Evolutionary conservation across 1,140 invertebrate genomes (phyloP), one percentile per base, ranked within the genome.

Genomic region (Drusus annulatus): DNA sequence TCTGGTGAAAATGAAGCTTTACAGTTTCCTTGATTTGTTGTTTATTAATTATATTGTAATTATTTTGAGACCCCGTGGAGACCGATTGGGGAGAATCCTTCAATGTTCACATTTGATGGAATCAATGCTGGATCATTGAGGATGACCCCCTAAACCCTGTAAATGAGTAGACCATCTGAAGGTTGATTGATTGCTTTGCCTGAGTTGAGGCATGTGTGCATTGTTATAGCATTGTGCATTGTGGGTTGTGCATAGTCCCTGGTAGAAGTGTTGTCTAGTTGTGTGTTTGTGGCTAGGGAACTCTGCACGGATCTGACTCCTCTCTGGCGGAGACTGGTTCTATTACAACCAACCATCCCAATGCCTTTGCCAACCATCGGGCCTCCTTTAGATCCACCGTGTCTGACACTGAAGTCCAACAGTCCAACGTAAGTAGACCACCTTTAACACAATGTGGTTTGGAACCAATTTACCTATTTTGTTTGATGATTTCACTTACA

Each of bases 321-420:
- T 91, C 90, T 82, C 89, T 88, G 83, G 93, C 93, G 84, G 93
- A 94, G 85, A 92, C 93, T 84, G 94, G 95, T 84, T 95, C 94
- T 86, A 95, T 95, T 87, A 94, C 94, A 83, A 95, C 94, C 82
- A 96, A 96, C 89, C 94, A 95, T 79, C 93, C 93, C 79, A 87
- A 88, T 89, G 87, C 89, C 83, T 88, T 84, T 88, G 90, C 80
- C 83, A 87, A 91, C 84, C 90, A 91, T 83, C 91, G 91, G 85
- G 91, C 91, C 84, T 90, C 88, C 76, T 89, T 89, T 89, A 93
- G 96, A 84, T 96, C 96, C 83, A 96, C 97, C 71, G 94, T 97
- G 81, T 98, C 97, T 82, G 97, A 98, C 89, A 97, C 96, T 86
- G 97, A 98, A 91, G 93, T 96, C 85, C 95, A 97, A 90, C 94